Conservation (phyloP, 2,888 invertebrate species). For the Julus scandinavius region DNA sequence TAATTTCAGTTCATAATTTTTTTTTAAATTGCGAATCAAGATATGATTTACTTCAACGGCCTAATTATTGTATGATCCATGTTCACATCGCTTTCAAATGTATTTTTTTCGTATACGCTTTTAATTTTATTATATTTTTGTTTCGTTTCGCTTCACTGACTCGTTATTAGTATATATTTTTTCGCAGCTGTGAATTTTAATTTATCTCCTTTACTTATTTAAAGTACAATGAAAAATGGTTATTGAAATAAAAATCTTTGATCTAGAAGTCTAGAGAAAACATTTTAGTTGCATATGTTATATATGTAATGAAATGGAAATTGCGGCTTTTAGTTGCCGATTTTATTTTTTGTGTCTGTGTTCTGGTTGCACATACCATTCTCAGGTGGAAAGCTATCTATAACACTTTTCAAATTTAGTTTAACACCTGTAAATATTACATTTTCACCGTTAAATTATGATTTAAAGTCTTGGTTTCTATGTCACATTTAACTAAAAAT, state of each 20-base stretch:
- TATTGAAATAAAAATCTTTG: background rate
- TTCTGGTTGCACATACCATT: no score
- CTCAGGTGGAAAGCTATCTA: no score
- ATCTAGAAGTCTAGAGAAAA: background rate
- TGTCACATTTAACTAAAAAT: no score
- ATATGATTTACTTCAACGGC: background rate
- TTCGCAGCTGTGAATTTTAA: background rate
- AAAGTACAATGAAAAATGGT: background rate
- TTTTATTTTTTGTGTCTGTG: no score
- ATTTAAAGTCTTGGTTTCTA: no score
- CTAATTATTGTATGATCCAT: background rate
- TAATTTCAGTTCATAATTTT: constrained; percentile 24
- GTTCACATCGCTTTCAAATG: background rate
- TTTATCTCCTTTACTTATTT: background rate
- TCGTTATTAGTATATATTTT: background rate
- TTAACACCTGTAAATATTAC: no score
- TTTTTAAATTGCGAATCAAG: constrained; percentile 1
- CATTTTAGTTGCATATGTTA: background rate
- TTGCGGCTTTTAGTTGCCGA: background rate
- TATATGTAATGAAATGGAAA: no score
- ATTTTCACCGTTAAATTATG: no score
- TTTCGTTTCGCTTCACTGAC: constrained; percentile 7
- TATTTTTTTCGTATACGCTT: background rate
- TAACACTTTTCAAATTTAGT: no score
- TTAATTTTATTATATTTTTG: background rate